Base-by-base conservation (phyloP, 2,797 vertebrate species). In the Bovichtus diacanthus region DNA sequence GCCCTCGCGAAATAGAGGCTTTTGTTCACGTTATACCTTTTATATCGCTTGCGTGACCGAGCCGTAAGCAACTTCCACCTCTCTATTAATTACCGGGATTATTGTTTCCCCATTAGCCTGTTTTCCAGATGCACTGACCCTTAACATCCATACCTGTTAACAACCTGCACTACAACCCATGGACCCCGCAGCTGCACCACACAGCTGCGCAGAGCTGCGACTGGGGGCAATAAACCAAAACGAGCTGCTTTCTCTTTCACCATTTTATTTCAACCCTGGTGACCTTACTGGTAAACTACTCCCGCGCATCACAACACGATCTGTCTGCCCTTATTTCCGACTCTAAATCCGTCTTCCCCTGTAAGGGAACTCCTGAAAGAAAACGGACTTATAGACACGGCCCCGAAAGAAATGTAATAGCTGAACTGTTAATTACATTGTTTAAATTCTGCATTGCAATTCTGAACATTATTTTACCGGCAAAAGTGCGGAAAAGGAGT, bases 161-260 rank as follows among this genome's bases (percentile, higher is more conserved):
- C 25, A 73, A 61, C 74, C 18, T 73, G 53, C 29, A 39, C 27
- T 21, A 15, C 31, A 13, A 19, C 23, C 25, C 31, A 10, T 6
- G 3, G 6, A 18, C 16, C n/a, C 34, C 39, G 23, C 75, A 79
- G 75, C 72, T 73, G 80, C 55, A 58, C 29, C 70, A 34, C 67
- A 64, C 70, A 80, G 51, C 61, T 85, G 72, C 77, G 66, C 19
- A 46, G 43, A 19, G 16, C 34, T 73, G 15, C 7, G 9, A 63
- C 54, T 3, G 29, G 62, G 4, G 73, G 13, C 49, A 2, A 66
- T 84, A 78, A 74, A 75, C 60, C 41, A 21, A 49, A 75, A 83
- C 11, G 10, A 78, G 58, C 44, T 50, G 15, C 43, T 70, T 47
- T 54, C 44, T 25, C 53, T 49, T 49, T 55, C 27, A 18, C 71